phyloP scores from a whole-genome alignment of 2,888 invertebrate genomes.

The Chamaedrilus cognettii region DNA sequence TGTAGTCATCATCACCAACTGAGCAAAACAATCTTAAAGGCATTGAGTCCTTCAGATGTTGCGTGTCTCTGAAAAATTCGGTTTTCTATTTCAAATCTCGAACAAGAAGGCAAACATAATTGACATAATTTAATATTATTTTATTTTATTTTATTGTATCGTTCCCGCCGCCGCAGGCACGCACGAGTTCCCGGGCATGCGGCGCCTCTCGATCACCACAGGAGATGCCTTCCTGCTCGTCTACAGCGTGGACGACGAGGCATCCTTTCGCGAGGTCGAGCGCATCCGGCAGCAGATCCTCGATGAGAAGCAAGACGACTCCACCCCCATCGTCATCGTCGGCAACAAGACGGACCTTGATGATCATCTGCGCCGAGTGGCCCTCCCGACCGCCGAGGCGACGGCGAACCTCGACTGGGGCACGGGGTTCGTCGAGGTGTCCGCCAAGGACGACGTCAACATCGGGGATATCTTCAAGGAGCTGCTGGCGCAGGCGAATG shows the following conservation, averaged over 20 bases:
- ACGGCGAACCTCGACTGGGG: slow-evolving; percentile 10
- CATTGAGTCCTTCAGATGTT: too few species aligned
- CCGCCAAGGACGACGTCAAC: slow-evolving; percentile 20
- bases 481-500: slow-evolving; percentile 1
- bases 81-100: too few species aligned
- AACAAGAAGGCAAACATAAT: too few species aligned
- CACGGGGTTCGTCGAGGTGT: slow-evolving; percentile 9
- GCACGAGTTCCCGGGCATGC: slow-evolving; percentile 60
- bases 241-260: slow-evolving; percentile 52
- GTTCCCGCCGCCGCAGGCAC: too few species aligned
- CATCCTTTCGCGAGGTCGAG: slow-evolving; percentile 52
- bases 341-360: slow-evolving; percentile 50
- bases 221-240: slow-evolving; percentile 59
- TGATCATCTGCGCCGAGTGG: slow-evolving; percentile 10
- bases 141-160: too few species aligned
- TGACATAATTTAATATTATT: too few species aligned
- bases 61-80: too few species aligned
- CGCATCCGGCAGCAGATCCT: slow-evolving; percentile 46
- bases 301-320: slow-evolving; percentile 39
- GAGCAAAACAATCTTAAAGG: too few species aligned
- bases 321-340: slow-evolving; percentile 37
- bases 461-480: background rate
- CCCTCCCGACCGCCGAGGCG: background rate
- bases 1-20: too few species aligned
- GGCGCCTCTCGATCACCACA: slow-evolving; percentile 53